Base-by-base conservation (phyloP, 2,888 invertebrate genomes). In the Seladonia tumulorum region DNA sequence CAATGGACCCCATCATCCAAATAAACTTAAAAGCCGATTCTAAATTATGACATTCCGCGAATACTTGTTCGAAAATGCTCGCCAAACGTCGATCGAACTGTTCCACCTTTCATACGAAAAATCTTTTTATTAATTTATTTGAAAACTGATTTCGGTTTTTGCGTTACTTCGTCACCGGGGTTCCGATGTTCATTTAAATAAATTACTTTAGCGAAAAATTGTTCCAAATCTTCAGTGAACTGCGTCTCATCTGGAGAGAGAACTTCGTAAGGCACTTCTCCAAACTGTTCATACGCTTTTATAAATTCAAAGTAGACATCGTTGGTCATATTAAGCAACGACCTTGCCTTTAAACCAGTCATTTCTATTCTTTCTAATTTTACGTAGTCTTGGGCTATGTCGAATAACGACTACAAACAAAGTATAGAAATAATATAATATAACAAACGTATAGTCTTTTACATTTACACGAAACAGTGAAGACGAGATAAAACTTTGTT, bases 301-400 rank as follows among this genome's bases (percentile, higher is more conserved):
- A 88, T 82, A 76, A 95, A 95, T 22, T 93, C 92, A 42, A 95
- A 95, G 79, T 92, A 93, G 70, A 96, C 94, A n/a, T 94, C 92
- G 18, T 92, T 92, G 3, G 96, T 95, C 83, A 96, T 96, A 0
- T 95, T 94, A 79, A 96, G 96, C 22, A 97, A 95, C 39, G 95
- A 96, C 88, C 96, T 96, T 1, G 97, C 97, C 82, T 96, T 96
- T 12, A 97, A 93, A 0, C 97, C 98, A 68, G 97, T 97, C 81
- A 98, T 96, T 93, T 97, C 97, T 1, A 98, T 97, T 94, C 98
- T 98, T 94, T 99, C 99, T 85, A 99, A 95, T 94, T 98, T 98
- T 71, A 97, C 95, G 94, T 98, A 98, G 94, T 99, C 99, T 4
- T 97, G 95, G 0, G 97, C 97, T 0, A 97, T 97, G 68, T 97